Evolutionary conservation across 53 echinoderm and acorn worm species (phyloP).

Genomic region (Pentamera pediparva): DNA sequence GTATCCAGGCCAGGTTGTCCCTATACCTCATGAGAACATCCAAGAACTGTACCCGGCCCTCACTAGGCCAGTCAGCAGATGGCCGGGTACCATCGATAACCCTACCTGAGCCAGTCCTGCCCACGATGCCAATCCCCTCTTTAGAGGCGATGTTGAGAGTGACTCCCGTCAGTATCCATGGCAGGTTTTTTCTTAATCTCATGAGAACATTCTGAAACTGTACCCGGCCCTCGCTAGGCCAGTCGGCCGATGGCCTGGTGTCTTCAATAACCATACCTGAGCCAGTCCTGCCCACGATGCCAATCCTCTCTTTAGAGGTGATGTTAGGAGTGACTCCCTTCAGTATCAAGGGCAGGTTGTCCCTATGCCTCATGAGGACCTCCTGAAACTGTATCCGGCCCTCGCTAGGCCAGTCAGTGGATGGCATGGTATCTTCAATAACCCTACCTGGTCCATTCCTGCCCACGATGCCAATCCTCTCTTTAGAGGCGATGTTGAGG

Average conservation of each 20-base stretch:
- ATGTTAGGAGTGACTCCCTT: conserved; percentile 60
- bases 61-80: conserved; percentile 31
- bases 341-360: conserved; percentile 60
- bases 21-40: conserved; percentile 69
- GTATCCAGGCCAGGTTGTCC: too few relatives aligned
- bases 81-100: conserved; percentile 33
- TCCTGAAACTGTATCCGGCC: conserved; percentile 54
- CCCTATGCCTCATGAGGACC: conserved; percentile 65
- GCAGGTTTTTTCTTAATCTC: conserved; percentile 64
- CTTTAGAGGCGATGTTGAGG: conserved; percentile 49
- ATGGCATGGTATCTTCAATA: conserved; percentile 26
- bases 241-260: conserved; percentile 21
- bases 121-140: conserved; percentile 90
- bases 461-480: conserved; percentile 91
- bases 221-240: conserved; percentile 53
- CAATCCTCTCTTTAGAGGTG: conserved; percentile 67
- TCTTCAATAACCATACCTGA: conserved; percentile 70
- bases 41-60: conserved; percentile 53
- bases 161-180: conserved; percentile 65
- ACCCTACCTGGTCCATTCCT: conserved; percentile 93
- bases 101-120: conserved; percentile 92
- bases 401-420: conserved; percentile 38
- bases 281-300: conserved; percentile 90
- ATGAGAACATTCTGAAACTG: conserved; percentile 55
- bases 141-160: conserved; percentile 47